Base-by-base conservation (phyloP, 2,797 vertebrate species). In the Cyclopterus lumpus region DNA sequence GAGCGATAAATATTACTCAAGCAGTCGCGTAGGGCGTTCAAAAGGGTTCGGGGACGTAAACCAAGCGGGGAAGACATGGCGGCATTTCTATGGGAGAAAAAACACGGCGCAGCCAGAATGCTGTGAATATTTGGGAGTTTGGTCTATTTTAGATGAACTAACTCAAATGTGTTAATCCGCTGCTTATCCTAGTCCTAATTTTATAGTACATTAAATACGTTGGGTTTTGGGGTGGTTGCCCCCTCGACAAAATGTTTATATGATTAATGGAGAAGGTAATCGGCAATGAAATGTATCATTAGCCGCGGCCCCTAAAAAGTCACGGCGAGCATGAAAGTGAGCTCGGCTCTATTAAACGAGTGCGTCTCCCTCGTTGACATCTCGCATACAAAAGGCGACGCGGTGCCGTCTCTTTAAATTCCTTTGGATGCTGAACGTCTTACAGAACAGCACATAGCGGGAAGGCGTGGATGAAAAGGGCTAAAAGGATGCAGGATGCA, bases 1-100 rank as follows among this genome's bases (percentile, higher is more conserved):
- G 80, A 90, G 86, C 86, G 88, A 91, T 93, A 94, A 95, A 93
- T 93, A 92, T 91, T 87, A 89, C 88, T 90, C 86, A 88, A 92
- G 83, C 83, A 87, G 85, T 84, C 64, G 57, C 89, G 86, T 73
- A 75, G 74, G 64, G 85, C 78, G n/a, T n/a, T 91, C 87, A 86
- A 87, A 86, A 88, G 79, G 68, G 67, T 83, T 87, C 80, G 83
- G 66, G 46, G 72, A 44, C 51, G 68, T 55, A 79, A 65, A 77
- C 64, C 57, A 73, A 77, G 65, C 6, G 46, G 64, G 55, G 62
- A 72, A 68, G 73, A 75, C 60, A 82, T 24, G 81, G 75, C 71
- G 83, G 73, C 66, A 73, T 79, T 83, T 88, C 78, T 83, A 81
- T 74, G 77, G 70, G 75, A 14, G 10, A 30, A 14, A n/a, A n/a